Evolutionary conservation across 2,888 invertebrate genomes (phyloP).

Genomic region (Brachynemurus nebulosus): DNA sequence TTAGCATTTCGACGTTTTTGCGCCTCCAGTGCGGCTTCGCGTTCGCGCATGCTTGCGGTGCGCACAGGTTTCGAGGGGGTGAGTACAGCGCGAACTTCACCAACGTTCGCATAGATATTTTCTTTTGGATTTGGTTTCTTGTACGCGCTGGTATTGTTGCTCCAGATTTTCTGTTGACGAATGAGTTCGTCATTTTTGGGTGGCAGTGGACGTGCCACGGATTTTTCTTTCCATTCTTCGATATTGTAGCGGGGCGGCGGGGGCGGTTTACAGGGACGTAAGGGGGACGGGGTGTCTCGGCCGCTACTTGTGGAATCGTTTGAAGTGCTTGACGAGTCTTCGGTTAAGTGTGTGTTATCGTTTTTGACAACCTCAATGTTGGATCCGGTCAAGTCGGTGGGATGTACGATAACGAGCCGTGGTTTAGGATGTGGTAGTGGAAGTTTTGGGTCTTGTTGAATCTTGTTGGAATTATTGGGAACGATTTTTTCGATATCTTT

Average conservation of each 20-base stretch:
- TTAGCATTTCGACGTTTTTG: slow-evolving; percentile 18
- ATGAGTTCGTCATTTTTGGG: slow-evolving; percentile 53
- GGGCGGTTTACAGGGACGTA: slow-evolving; percentile 51
- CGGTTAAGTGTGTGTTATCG: neutral
- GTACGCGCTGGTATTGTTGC: slow-evolving; percentile 31
- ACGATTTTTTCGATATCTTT: too few species aligned
- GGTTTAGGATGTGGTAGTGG: slow-evolving; percentile 50
- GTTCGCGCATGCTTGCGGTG: slow-evolving; percentile 74
- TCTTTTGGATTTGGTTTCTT: slow-evolving; percentile 26
- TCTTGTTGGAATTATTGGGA: slow-evolving; percentile 38
- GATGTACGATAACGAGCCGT: slow-evolving; percentile 75
- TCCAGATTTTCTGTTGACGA: slow-evolving; percentile 40
- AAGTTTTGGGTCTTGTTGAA: slow-evolving; percentile 39
- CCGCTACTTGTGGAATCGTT: slow-evolving; percentile 20
- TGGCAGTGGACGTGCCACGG: slow-evolving; percentile 58
- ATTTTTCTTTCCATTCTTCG: slow-evolving; percentile 37
- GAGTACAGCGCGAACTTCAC: slow-evolving; percentile 69
- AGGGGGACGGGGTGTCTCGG: slow-evolving; percentile 19
- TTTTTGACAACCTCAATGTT: slow-evolving; percentile 58
- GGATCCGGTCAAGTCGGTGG: slow-evolving; percentile 68
- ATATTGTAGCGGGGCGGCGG: slow-evolving; percentile 60
- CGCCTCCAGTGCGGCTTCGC: slow-evolving; percentile 47
- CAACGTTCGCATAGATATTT: slow-evolving; percentile 70
- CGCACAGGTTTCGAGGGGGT: slow-evolving; percentile 74
- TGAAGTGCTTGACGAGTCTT: neutral